phyloP scores from a whole-genome alignment of 2,888 invertebrate genomes.

The Dioctria linearis region DNA sequence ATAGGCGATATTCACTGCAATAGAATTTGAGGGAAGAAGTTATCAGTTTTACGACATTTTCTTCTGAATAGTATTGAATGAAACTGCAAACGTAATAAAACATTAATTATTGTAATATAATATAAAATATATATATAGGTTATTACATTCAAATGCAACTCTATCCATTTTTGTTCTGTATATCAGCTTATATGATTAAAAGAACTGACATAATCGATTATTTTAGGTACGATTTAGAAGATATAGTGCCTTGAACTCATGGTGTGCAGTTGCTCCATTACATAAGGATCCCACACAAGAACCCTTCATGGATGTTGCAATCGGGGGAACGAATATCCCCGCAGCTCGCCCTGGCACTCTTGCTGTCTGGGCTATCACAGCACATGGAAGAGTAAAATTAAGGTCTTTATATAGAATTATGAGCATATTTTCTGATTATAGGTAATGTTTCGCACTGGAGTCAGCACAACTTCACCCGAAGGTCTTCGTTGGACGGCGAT shows the following conservation, averaged over 20 bases:
- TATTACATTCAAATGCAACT: no score
- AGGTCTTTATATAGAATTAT: neutral
- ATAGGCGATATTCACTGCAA: no score
- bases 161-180: no score
- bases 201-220: no score
- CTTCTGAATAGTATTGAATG: no score
- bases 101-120: no score
- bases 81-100: no score
- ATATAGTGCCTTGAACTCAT: constrained; percentile 91
- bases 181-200: no score
- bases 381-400: constrained; percentile 83
- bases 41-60: no score
- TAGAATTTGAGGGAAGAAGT: no score
- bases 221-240: constrained; percentile 77
- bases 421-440: constrained; percentile 64
- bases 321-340: constrained; percentile 88
- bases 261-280: constrained; percentile 92
- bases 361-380: constrained; percentile 94
- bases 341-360: constrained; percentile 83
- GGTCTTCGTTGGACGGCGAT: constrained; percentile 89
- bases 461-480: constrained; percentile 87
- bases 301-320: constrained; percentile 92
- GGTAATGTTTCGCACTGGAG: constrained; percentile 89
- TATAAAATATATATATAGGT: no score
- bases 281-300: constrained; percentile 92